phyloP scores from a whole-genome alignment of 2,113 vertebrate genomes.

The Paramisgurnus dabryanus region DNA sequence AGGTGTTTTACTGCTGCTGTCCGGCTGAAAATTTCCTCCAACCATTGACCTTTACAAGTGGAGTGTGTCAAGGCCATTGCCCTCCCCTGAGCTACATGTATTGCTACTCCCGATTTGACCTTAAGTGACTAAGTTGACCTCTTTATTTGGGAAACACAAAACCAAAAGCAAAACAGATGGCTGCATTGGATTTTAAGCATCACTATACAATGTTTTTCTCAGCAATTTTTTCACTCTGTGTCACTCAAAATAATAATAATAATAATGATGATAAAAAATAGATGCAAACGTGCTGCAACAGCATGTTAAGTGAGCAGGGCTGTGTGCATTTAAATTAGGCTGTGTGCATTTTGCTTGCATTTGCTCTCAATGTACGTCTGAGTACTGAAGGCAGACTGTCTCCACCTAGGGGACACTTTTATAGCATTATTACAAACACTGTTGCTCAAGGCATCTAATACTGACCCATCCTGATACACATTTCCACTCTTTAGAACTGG shows the following conservation, averaged over 20 bases:
- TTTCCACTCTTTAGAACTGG: conserved; percentile 25
- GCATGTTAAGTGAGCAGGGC: not conserved
- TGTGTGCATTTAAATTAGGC: conserved; percentile 1
- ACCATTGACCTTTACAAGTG: conserved; percentile 56
- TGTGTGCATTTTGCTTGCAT: not conserved
- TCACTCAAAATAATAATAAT: not conserved
- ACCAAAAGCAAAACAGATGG: conserved; percentile 7
- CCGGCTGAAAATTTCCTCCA: conserved; percentile 51
- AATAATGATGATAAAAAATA: not conserved
- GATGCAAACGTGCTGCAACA: not conserved
- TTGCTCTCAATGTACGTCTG: not conserved
- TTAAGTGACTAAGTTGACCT: conserved; percentile 44
- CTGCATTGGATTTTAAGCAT: not conserved
- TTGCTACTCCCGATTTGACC: conserved; percentile 45
- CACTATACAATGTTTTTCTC: not conserved
- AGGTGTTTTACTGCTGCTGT: not conserved
- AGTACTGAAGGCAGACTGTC: conserved; percentile 70
- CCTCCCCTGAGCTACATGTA: conserved; percentile 54
- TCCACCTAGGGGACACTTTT: conserved; percentile 74
- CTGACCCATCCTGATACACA: conserved; percentile 45
- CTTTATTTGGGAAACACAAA: conserved; percentile 32
- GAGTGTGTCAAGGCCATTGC: conserved; percentile 2
- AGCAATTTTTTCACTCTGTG: too few species aligned
- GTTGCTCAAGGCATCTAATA: conserved; percentile 32
- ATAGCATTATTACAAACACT: conserved; percentile 41